Conservation (phyloP, 2,797 vertebrate species). For the Menidia menidia region DNA sequence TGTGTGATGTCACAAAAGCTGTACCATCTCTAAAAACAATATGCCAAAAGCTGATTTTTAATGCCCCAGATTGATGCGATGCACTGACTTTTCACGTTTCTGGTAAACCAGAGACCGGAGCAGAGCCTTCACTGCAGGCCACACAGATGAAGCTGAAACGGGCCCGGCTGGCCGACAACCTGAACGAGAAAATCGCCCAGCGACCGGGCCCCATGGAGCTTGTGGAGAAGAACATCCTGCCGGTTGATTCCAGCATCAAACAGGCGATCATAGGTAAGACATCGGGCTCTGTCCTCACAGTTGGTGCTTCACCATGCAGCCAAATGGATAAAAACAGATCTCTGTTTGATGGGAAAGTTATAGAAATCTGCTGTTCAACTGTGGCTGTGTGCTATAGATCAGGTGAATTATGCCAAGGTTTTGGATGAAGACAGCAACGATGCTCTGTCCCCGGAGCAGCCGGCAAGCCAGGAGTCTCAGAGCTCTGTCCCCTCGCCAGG, state of each 20-base stretch:
- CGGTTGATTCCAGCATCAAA: slow-evolving; percentile 94
- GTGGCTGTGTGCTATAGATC: slow-evolving; percentile 77
- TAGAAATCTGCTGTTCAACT: background rate
- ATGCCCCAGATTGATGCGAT: background rate
- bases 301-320: too few species aligned
- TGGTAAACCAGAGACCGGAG: slow-evolving; percentile 88
- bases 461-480: slow-evolving; percentile 95
- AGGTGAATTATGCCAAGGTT: slow-evolving; percentile 90
- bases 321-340: too few species aligned
- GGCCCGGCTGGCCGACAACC: slow-evolving; percentile 93
- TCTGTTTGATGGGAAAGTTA: too few species aligned
- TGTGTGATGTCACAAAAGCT: background rate
- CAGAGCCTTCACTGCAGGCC: slow-evolving; percentile 96
- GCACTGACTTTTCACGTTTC: background rate
- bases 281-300: background rate
- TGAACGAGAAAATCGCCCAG: slow-evolving; percentile 98
- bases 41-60: background rate
- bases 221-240: slow-evolving; percentile 98
- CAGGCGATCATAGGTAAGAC: slow-evolving; percentile 94
- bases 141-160: slow-evolving; percentile 97
- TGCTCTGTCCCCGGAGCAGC: slow-evolving; percentile 94
- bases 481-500: slow-evolving; percentile 89
- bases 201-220: slow-evolving; percentile 97
- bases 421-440: slow-evolving; percentile 96
- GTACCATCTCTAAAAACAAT: background rate